These are phyloP conservation scores for Periophthalmus modestus DNA, from an alignment of 2,113 vertebrate species.

Conservation along the genomic window DNA sequence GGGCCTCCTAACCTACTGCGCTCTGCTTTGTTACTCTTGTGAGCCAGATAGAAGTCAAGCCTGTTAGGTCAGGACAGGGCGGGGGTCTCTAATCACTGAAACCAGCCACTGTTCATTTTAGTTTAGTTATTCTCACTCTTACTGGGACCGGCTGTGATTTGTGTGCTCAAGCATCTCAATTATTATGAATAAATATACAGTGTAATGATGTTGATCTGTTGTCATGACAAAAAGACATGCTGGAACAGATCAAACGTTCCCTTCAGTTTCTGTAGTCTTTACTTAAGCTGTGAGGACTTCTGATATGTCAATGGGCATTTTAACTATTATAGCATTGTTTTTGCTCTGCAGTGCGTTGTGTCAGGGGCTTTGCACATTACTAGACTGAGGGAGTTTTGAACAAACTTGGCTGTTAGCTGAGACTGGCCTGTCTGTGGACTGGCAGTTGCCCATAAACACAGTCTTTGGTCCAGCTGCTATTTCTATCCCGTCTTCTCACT, in stretches of 20 bases:
- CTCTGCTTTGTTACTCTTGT: conserved; percentile 54
- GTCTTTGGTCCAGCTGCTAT: conserved; percentile 69
- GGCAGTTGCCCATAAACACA: conserved; percentile 65
- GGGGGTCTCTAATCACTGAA: conserved; percentile 1
- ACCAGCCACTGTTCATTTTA: conserved; percentile 38
- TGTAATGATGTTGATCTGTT: conserved; percentile 30
- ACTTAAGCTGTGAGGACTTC: background rate
- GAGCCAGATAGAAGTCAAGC: conserved; percentile 52
- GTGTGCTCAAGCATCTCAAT: background rate
- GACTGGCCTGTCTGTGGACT: conserved; percentile 60
- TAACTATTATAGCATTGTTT: conserved; percentile 32
- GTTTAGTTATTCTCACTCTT: conserved; percentile 18
- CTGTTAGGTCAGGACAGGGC: conserved; percentile 44
- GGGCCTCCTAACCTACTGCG: conserved; percentile 60
- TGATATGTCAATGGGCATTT: conserved; percentile 22
- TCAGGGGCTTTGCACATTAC: conserved; percentile 42
- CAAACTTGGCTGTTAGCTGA: conserved; percentile 63
- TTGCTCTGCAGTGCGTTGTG: conserved; percentile 39
- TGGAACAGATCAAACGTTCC: conserved; percentile 53
- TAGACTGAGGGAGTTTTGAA: conserved; percentile 57
- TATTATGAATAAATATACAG: conserved; percentile 21
- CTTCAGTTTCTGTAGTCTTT: conserved; percentile 21
- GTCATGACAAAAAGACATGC: conserved; percentile 57
- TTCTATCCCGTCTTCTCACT: conserved; percentile 71
- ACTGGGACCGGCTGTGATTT: conserved; percentile 18